Base-by-base conservation (phyloP, 2,888 invertebrate genomes). In the Limenitis camilla region DNA sequence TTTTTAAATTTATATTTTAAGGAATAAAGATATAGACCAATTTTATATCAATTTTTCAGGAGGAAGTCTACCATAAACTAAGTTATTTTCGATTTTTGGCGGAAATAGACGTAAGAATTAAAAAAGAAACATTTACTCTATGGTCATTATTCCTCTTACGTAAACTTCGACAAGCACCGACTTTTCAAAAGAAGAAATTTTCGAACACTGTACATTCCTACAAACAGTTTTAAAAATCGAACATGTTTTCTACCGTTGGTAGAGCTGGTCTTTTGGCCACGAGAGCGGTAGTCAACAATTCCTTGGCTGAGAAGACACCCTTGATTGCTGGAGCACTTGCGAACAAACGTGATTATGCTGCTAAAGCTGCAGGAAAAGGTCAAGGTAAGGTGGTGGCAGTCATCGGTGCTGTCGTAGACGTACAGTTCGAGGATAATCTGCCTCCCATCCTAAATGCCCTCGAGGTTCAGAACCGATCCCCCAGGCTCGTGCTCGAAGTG, bases 331-430 rank as follows among this genome's bases (percentile, higher is more conserved):
- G 75, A 62, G 82, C 78, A 53, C 63, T 81, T 61, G 76, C 75
- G 71, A 83, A 75, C 69, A 83, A 81, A 69, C 76, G 83, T n/a
- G 77, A 85, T 69, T 74, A 74, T 61, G 83, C 88, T 19, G 66
- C 66, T 9, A 65, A 67, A 57, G 67, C 64, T 8, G 76, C 83
- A 28, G 69, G 62, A 36, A 63, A 62, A 60, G 77, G 59, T 8
- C 76, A 89, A 68, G 94, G 95, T 67, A 91, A 88, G 77, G 91
- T 98, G 61, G 96, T 97, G 38, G 97, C 98, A 49, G 97, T 98
- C 55, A 98, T 98, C 78, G 98, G 98, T 91, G 97, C 98, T 76
- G 98, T 98, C 36, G 98, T 98, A 50, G 98, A 98, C 78, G 98
- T 98, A 7, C 97, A 97, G 79, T 98, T 99, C 76, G 97, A 97